Evolutionary conservation across 1,140 invertebrate genomes (phyloP), one percentile per base, ranked within the genome.

Genomic region (Cotesia typhae): DNA sequence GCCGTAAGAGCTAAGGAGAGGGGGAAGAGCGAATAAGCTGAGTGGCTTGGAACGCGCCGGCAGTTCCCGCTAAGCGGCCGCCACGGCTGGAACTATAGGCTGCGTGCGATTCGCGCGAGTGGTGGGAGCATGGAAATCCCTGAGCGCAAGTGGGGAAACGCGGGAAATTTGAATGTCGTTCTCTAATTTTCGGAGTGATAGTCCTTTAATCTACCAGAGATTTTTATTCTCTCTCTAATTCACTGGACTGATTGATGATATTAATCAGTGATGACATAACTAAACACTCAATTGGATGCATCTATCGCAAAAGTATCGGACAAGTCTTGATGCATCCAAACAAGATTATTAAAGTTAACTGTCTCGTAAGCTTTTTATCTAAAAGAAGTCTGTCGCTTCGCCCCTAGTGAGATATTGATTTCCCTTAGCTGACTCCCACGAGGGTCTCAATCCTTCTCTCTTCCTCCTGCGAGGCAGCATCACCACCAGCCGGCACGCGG

Each of bases 341-440:
- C 28, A 60, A 69, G 53, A 38, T 12, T 36, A 38, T 20, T 9
- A 20, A 20, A 59, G 57, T 59, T 20, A 20, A 20, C n/a, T 20
- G 57, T 10, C 64, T 77, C 65, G 57, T 10, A 59, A 59, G 14
- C 57, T 9, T 59, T 59, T 59, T 59, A 59, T 59, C 57, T 59
- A 20, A 59, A 17, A 59, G 57, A 59, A 59, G 57, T 59, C 57
- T 69, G 59, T 67, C 67, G 77, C 79, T 81, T 81, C 79, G 80
- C 82, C 80, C 82, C 84, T 82, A 83, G 84, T 86, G 84, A 86
- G 83, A 85, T 86, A 86, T 86, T 86, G 84, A 85, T 86, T 86
- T 86, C 84, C 83, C 83, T 85, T 86, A 85, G 83, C 84, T 84
- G 81, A 84, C 82, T 84, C 83, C 84, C 83, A 84, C 84, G 83